A percentile compares a stretch with the other conserved stretches of the same genome.
Conservation (phyloP, 1,140 invertebrate genomes). For the Carposina sasakii region DNA sequence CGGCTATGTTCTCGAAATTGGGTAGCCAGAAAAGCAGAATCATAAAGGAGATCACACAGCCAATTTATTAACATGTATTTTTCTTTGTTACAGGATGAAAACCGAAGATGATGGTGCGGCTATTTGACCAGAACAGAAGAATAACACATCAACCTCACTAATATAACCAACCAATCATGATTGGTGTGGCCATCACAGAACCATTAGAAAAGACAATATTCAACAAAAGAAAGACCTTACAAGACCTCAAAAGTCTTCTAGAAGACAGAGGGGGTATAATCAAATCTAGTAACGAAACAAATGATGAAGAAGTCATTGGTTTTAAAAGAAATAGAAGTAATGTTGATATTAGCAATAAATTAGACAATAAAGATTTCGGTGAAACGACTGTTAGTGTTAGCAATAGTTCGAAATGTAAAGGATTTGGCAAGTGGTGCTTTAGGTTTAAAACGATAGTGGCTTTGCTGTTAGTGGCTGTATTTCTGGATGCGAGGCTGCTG, state of each 20-base stretch:
- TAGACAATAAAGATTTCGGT: conserved; percentile 39
- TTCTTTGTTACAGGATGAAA: conserved; percentile 57
- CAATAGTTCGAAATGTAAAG: conserved; percentile 36
- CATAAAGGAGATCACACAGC: too few species aligned
- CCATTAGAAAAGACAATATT: conserved; percentile 50
- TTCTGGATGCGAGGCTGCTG: conserved; percentile 42
- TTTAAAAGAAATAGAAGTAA: conserved; percentile 15
- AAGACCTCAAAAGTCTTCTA: conserved; percentile 57
- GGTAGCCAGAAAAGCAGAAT: too few species aligned
- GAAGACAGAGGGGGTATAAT: conserved; percentile 60
- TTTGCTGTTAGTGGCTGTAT: conserved; percentile 46
- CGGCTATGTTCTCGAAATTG: too few species aligned
- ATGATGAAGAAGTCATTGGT: neutral
- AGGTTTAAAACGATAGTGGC: conserved; percentile 54
- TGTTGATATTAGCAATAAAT: conserved; percentile 43
- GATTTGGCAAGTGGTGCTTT: conserved; percentile 34
- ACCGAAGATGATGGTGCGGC: conserved; percentile 44
- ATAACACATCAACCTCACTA: conserved; percentile 24
- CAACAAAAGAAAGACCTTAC: conserved; percentile 42
- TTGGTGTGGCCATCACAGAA: conserved; percentile 29
- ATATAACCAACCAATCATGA: conserved; percentile 34
- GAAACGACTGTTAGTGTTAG: conserved; percentile 37
- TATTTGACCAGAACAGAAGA: conserved; percentile 48
- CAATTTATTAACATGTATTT: too few species aligned
- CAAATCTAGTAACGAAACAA: too few species aligned